Base-by-base conservation (phyloP, 1,140 invertebrate species). In the Galleria mellonella region DNA sequence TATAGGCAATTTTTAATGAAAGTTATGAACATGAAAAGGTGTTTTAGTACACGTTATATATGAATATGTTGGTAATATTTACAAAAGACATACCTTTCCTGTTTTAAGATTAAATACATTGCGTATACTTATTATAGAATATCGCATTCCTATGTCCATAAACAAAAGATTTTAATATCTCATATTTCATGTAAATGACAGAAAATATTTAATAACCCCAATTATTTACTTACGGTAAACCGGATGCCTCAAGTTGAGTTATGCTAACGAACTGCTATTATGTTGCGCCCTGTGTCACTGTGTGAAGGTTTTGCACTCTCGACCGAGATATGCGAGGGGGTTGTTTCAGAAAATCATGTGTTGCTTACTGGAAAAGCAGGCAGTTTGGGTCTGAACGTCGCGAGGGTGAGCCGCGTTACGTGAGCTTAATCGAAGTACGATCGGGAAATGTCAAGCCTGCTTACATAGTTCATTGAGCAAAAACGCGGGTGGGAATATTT, bases 271-370 rank as follows among this genome's bases (percentile, higher is more conserved):
- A 81, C 71, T 64, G 62, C 64, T 66, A 79, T 81, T 81, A 79
- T 83, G 65, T 72, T 64, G 60, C 64, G 63, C 64, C 68, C 60
- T 62, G 74, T 78, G 75, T 84, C 76, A 84, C 71, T 78, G 76
- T 84, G 81, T 81, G 74, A 84, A 82, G 81, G 81, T 82, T 82
- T 72, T 63, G 67, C 73, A 73, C 77, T 73, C 71, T 74, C 77
- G 77, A 81, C 77, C 77, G 77, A 79, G 70, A 79, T 75, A 71
- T 62, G 49, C 54, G 56, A 50, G 63, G 67, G 32, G 72, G 78
- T 69, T 75, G 75, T 65, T 76, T 72, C 69, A 67, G 74, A 74
- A 75, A 75, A 72, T 79, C 72, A 79, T 81, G 76, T 78, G 75
- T 79, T 75, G 71, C 64, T 67, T 55, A 6, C 17, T 23, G 51